Evolutionary conservation across 2,113 vertebrate species (phyloP).

Genomic region (Raphicerus campestris): DNA sequence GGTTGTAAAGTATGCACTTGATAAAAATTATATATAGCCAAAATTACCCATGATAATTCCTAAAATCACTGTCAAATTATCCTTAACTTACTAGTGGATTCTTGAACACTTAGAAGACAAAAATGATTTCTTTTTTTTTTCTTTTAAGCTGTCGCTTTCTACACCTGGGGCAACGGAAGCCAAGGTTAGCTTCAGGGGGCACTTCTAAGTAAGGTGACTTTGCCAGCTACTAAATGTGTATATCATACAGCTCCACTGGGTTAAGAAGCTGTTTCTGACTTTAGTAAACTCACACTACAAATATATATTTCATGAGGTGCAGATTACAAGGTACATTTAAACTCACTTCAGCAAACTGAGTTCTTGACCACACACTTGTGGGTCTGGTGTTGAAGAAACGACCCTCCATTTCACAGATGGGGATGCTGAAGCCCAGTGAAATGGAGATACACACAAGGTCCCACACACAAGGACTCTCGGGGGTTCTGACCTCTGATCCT

Average conservation of each 20-base stretch:
- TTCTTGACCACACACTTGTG: background rate
- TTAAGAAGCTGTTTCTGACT: background rate
- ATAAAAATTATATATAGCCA: conserved; percentile 15
- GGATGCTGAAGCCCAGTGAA: background rate
- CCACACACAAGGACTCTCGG: background rate
- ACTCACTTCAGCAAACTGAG: background rate
- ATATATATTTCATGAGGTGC: background rate
- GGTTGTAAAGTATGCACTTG: background rate
- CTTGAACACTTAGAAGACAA: background rate
- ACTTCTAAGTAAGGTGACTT: background rate
- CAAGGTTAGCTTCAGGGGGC: background rate
- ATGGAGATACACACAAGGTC: background rate
- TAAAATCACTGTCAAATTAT: conserved; percentile 25
- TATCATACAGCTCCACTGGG: background rate
- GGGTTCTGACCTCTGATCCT: background rate
- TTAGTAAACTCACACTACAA: background rate
- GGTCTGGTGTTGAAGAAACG: background rate
- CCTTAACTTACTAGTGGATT: background rate
- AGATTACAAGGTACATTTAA: conserved; percentile 12
- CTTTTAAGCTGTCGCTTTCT: background rate
- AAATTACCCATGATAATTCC: conserved; percentile 21
- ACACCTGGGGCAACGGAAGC: background rate
- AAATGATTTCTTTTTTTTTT: background rate
- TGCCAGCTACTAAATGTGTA: background rate
- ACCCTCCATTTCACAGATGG: background rate